Percentiles rank a stretch among this genome's conserved stretches.
Evolutionary conservation across 2,888 invertebrate genomes (phyloP).

Genomic region (Stenichneumon culpator): DNA sequence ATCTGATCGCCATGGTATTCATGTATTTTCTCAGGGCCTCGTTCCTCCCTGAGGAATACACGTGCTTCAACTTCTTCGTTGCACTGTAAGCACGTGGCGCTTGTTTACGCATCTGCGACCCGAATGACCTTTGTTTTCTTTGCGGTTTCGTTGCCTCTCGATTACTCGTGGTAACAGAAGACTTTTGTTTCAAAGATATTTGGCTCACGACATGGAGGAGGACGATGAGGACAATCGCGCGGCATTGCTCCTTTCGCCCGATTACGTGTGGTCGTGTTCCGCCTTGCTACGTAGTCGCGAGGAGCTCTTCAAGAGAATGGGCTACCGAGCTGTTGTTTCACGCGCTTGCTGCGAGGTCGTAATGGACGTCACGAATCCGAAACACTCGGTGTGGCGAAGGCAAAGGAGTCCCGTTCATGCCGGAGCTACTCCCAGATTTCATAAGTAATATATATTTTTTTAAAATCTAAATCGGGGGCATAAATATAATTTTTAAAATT

Average conservation of each 20-base stretch:
- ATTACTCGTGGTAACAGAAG: neutral
- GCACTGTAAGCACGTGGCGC: constrained; percentile 85
- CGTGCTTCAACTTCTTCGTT: constrained; percentile 86
- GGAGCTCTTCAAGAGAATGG: constrained; percentile 82
- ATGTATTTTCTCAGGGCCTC: constrained; percentile 87
- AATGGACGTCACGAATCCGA: constrained; percentile 74
- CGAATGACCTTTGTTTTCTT: constrained; percentile 1
- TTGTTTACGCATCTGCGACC: constrained; percentile 12
- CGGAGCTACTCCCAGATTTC: constrained; percentile 74
- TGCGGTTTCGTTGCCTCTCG: neutral
- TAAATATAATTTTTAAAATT: constrained; percentile 18
- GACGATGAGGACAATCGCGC: constrained; percentile 86
- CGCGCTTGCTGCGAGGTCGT: constrained; percentile 86
- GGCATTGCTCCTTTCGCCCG: constrained; percentile 81
- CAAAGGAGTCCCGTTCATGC: constrained; percentile 77
- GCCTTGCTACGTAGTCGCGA: constrained; percentile 83
- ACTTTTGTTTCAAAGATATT: constrained; percentile 79
- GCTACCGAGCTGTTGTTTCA: constrained; percentile 86
- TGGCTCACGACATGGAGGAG: constrained; percentile 88
- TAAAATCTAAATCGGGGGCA: neutral
- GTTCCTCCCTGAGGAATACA: constrained; percentile 85
- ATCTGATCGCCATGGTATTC: constrained; percentile 87
- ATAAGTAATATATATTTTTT: constrained; percentile 62
- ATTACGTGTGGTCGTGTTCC: constrained; percentile 67
- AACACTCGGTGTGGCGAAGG: constrained; percentile 79